phyloP scores from a whole-genome alignment of 2,888 invertebrate species.

The Thecophora atra region DNA sequence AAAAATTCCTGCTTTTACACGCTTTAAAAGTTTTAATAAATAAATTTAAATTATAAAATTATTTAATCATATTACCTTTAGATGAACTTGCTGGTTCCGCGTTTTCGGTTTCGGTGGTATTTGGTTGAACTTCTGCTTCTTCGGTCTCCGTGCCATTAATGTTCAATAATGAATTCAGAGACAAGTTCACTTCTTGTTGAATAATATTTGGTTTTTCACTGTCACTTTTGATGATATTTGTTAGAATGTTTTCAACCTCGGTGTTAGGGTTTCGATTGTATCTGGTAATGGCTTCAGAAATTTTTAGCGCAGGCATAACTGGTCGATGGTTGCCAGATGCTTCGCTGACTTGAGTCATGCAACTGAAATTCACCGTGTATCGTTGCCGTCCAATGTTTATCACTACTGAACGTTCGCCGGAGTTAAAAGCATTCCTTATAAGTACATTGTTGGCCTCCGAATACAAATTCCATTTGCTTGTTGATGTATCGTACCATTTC shows the following conservation, averaged over 20 bases:
- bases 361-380: slow-evolving; percentile 80
- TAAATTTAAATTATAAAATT: too few species aligned
- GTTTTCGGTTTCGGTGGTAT: too few species aligned
- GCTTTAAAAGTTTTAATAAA: too few species aligned
- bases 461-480: slow-evolving; percentile 82
- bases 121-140: too few species aligned
- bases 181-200: slow-evolving; percentile 48
- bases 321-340: slow-evolving; percentile 85
- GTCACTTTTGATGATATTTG: slow-evolving; percentile 44
- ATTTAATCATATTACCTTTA: too few species aligned
- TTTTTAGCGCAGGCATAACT: slow-evolving; percentile 74
- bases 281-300: slow-evolving; percentile 51
- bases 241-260: slow-evolving; percentile 51
- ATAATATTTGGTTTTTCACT: slow-evolving; percentile 44
- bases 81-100: too few species aligned
- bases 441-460: slow-evolving; percentile 76
- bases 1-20: too few species aligned
- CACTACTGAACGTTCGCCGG: slow-evolving; percentile 74
- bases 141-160: slow-evolving; percentile 43
- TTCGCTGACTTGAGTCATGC: slow-evolving; percentile 85
- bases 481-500: slow-evolving; percentile 87
- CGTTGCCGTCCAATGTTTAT: slow-evolving; percentile 78
- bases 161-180: slow-evolving; percentile 48
- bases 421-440: slow-evolving; percentile 81
- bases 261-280: slow-evolving; percentile 27